Conservation (phyloP, 2,888 invertebrate genomes). For the Tuberolachnus salignus region DNA sequence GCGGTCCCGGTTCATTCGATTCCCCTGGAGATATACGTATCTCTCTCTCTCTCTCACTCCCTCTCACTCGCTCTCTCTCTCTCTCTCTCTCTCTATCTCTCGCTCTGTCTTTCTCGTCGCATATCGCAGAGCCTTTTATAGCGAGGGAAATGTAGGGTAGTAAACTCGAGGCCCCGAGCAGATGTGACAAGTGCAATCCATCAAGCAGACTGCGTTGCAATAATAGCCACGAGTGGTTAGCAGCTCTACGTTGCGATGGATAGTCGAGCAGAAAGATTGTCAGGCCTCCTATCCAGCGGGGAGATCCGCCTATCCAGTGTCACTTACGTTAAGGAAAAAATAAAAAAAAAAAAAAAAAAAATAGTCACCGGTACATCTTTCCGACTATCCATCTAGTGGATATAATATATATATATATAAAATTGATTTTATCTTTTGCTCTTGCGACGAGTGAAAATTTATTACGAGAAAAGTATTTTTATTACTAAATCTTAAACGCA, state of each 20-base stretch:
- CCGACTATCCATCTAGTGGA: constrained; percentile 8
- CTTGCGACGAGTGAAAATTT: not conserved
- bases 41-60: too few species aligned
- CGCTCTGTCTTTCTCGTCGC: too few species aligned
- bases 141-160: not conserved
- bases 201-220: constrained; percentile 26
- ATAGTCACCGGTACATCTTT: constrained; percentile 11
- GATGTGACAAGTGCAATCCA: constrained; percentile 50
- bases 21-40: constrained; percentile 29
- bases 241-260: not conserved
- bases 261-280: constrained; percentile 13
- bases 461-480: not conserved
- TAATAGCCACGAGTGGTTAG: constrained; percentile 49
- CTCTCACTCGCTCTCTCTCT: not conserved
- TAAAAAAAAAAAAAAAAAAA: not conserved
- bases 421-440: constrained; percentile 39
- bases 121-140: not conserved
- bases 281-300: not conserved
- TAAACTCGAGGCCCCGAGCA: constrained; percentile 5
- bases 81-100: not conserved
- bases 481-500: not conserved
- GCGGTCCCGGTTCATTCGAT: constrained; percentile 18
- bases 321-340: not conserved
- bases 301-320: constrained; percentile 26
- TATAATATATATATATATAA: constrained; percentile 35